phyloP scores from a whole-genome alignment of 2,113 vertebrate species.

The Aegypius monachus region DNA sequence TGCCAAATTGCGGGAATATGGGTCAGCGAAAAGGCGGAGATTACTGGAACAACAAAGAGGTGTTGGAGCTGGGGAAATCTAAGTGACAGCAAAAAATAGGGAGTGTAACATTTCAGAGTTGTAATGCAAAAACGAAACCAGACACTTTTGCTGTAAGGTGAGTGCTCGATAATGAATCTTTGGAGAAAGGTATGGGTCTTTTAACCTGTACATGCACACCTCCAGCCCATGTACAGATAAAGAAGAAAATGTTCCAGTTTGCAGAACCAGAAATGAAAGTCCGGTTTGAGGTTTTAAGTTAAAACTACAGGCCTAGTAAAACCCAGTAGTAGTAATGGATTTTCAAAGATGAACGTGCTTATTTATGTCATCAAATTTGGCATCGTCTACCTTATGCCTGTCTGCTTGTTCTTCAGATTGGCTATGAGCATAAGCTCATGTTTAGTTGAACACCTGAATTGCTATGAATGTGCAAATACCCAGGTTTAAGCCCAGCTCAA shows the following conservation, averaged over 20 bases:
- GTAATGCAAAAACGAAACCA: neutral
- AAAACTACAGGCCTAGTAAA: neutral
- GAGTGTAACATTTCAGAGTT: neutral
- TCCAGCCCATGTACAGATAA: neutral
- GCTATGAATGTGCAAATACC: neutral
- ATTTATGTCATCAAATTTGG: neutral
- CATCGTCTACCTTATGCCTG: neutral
- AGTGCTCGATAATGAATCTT: neutral
- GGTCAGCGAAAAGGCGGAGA: neutral
- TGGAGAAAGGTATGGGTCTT: neutral
- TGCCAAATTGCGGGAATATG: neutral
- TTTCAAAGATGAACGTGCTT: neutral
- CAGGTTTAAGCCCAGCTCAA: neutral
- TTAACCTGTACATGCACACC: neutral
- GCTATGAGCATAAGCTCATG: neutral
- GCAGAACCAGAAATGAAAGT: neutral
- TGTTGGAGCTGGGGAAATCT: neutral
- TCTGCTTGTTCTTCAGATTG: neutral
- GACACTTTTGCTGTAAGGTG: neutral
- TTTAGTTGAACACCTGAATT: neutral
- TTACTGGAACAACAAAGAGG: conserved; percentile 32
- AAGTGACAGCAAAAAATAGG: neutral
- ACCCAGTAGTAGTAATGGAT: neutral
- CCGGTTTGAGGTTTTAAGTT: neutral
- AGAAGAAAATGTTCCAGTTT: neutral